Evolutionary conservation across 1,140 invertebrate genomes (phyloP).

Genomic region (Camponotus vicinus): DNA sequence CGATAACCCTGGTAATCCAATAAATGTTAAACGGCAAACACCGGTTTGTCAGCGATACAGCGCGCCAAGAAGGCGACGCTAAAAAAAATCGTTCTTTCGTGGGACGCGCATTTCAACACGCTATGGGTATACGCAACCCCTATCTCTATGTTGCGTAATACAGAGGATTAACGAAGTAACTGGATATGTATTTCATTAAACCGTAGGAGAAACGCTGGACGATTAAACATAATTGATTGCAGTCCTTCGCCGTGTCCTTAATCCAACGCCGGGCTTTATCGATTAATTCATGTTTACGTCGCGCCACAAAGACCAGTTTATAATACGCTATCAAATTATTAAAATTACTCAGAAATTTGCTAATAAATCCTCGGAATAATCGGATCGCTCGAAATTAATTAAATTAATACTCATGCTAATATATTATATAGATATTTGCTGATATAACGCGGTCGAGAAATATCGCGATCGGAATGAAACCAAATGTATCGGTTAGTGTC

Average conservation of each 20-base stretch:
- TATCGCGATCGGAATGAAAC: background rate
- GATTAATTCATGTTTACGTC: constrained; percentile 57
- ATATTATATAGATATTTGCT: constrained; percentile 1
- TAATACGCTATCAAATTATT: constrained; percentile 30
- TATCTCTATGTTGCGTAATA: constrained; percentile 13
- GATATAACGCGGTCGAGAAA: background rate
- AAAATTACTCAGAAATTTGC: constrained; percentile 42
- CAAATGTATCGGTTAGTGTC: constrained; percentile 7
- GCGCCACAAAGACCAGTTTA: constrained; percentile 37
- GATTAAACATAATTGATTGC: constrained; percentile 60
- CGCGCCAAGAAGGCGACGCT: background rate
- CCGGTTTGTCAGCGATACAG: background rate
- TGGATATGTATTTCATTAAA: constrained; percentile 58
- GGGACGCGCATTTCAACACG: background rate
- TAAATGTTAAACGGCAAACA: constrained; percentile 45
- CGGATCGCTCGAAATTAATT: constrained; percentile 44
- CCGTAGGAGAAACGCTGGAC: constrained; percentile 19
- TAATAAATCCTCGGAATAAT: constrained; percentile 19
- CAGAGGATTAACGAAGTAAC: constrained; percentile 45
- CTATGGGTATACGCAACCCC: background rate
- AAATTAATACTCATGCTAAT: constrained; percentile 43
- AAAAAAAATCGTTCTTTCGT: background rate
- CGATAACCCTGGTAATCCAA: constrained; percentile 20
- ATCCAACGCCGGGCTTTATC: constrained; percentile 51
- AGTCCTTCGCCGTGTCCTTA: constrained; percentile 34